phyloP scores from a whole-genome alignment of 2,797 vertebrate species.

The Anniella stebbinsi region DNA sequence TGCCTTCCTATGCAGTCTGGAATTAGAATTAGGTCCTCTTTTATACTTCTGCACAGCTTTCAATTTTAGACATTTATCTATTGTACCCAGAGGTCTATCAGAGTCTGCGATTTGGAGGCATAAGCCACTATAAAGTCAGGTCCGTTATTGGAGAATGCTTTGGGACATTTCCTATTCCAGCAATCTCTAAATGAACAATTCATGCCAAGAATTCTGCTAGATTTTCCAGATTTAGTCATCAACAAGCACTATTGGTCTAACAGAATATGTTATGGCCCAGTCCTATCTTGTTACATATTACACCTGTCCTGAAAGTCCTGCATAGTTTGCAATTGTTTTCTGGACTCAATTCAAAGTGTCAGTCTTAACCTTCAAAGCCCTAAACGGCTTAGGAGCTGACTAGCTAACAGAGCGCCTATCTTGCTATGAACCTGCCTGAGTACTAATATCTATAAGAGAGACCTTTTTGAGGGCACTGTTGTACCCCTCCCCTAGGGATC shows the following conservation, averaged over 20 bases:
- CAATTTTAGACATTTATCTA: constrained; percentile 49
- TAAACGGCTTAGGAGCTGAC: no score
- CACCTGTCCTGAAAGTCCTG: no score
- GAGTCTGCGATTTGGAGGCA: constrained; percentile 52
- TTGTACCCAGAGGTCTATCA: constrained; percentile 3
- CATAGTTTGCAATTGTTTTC: no score
- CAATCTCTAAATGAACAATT: background rate
- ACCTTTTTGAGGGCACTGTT: no score
- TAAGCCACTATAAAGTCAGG: constrained; percentile 9
- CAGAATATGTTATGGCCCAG: background rate
- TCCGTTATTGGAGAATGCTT: constrained; percentile 46
- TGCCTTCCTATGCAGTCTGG: constrained; percentile 59
- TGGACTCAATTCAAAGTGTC: no score
- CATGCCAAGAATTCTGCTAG: background rate
- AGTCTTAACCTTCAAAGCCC: no score
- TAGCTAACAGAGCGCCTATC: no score
- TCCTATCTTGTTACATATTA: no score
- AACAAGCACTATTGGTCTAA: background rate
- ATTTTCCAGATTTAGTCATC: background rate
- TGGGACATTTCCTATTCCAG: constrained; percentile 30
- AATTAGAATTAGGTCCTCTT: constrained; percentile 52
- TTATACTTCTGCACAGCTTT: constrained; percentile 51
- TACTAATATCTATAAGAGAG: no score
- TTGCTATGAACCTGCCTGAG: no score
- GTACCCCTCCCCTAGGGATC: no score